Evolutionary conservation across 2,888 invertebrate species (phyloP).

Genomic region (Phaedon cochleariae): DNA sequence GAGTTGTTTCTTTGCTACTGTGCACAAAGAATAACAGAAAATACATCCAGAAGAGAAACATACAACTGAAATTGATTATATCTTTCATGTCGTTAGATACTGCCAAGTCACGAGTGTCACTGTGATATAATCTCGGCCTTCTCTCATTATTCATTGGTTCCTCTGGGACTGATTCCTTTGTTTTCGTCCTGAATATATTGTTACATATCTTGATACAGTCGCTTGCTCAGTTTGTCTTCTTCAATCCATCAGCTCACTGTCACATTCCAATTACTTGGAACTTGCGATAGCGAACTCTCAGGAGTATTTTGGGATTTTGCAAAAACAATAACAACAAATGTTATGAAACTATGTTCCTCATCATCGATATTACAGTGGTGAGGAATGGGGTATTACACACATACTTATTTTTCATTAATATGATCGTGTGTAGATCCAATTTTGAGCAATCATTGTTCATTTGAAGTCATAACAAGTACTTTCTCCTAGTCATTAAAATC

Average conservation of each 20-base stretch:
- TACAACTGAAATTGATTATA: neutral
- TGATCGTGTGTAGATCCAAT: no score
- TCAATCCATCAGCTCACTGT: neutral
- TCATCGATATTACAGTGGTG: no score
- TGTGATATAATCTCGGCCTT: neutral
- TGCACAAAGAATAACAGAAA: neutral
- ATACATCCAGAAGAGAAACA: neutral
- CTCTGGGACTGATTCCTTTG: neutral
- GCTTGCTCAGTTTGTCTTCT: neutral
- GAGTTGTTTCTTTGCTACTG: no score
- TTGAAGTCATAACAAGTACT: no score
- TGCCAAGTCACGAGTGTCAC: conserved; percentile 1
- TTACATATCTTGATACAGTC: conserved; percentile 1
- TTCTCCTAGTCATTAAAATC: no score
- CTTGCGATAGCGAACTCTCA: no score
- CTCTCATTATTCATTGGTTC: neutral
- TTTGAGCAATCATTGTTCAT: no score
- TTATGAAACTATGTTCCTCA: no score
- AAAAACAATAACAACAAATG: no score
- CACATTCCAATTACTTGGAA: neutral
- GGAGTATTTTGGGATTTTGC: no score
- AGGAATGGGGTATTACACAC: no score
- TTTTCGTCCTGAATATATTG: neutral
- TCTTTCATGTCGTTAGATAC: neutral
- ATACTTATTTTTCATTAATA: no score